Evolutionary conservation across 1,140 invertebrate species (phyloP).

Genomic region (Ericerus pela): DNA sequence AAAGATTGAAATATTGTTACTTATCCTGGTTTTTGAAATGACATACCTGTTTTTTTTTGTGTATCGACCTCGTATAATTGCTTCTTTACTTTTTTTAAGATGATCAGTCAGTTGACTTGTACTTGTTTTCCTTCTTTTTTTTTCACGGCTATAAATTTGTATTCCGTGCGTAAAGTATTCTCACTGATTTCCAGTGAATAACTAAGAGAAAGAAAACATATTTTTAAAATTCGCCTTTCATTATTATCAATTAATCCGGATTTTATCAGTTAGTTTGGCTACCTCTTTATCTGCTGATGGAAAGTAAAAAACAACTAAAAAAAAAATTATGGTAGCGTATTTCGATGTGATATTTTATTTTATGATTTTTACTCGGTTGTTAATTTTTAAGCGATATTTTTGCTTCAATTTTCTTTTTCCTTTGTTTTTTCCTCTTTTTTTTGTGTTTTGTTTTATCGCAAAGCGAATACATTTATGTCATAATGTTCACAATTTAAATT

Average conservation of each 20-base stretch:
- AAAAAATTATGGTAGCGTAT: slow-evolving; percentile 4
- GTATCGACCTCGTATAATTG: no score
- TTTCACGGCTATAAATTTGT: no score
- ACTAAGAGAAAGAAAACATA: neutral
- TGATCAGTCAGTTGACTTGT: no score
- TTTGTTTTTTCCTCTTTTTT: neutral
- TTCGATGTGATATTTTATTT: slow-evolving; percentile 12
- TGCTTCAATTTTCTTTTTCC: neutral
- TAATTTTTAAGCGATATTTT: slow-evolving; percentile 3
- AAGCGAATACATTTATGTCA: neutral
- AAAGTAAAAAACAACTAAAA: no score
- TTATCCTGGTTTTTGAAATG: no score
- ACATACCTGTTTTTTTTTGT: no score
- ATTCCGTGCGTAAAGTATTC: no score
- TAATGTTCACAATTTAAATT: slow-evolving; percentile 1
- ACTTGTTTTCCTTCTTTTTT: no score
- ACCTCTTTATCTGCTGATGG: neutral
- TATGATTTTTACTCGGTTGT: slow-evolving; percentile 8
- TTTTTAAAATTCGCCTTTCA: neutral
- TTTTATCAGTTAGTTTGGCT: slow-evolving; percentile 6
- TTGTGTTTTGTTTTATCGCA: slow-evolving; percentile 1
- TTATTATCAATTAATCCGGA: neutral
- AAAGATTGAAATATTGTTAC: no score
- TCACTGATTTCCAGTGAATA: no score
- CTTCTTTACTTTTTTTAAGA: no score